phyloP scores from a whole-genome alignment of 2,888 invertebrate genomes.

The Cyclophora punctaria region DNA sequence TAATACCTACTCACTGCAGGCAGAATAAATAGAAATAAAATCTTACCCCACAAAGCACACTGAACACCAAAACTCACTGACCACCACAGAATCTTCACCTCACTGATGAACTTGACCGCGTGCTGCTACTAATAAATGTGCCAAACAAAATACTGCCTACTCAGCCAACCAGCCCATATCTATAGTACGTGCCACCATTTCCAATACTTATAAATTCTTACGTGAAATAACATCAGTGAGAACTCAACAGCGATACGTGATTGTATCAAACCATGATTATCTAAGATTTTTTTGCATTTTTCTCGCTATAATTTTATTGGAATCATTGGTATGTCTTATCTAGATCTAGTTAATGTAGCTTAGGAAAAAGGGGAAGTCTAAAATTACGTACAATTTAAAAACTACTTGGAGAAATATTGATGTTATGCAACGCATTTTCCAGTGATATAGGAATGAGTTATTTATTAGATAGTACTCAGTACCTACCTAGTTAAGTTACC shows the following conservation, averaged over 20 bases:
- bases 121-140: slow-evolving; percentile 3
- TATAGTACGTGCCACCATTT: slow-evolving; percentile 26
- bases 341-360: too few species aligned
- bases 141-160: slow-evolving; percentile 11
- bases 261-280: slow-evolving; percentile 1
- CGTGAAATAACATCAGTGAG: slow-evolving; percentile 16
- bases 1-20: too few species aligned
- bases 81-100: slow-evolving; percentile 1
- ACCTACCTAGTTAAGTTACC: too few species aligned
- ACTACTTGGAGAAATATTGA: too few species aligned
- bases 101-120: slow-evolving; percentile 11
- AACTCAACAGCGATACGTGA: slow-evolving; percentile 9
- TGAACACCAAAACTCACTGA: neutral
- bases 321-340: too few species aligned
- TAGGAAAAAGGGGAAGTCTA: too few species aligned
- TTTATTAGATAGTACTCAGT: too few species aligned
- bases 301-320: neutral
- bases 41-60: neutral
- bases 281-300: slow-evolving; percentile 7
- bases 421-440: too few species aligned
- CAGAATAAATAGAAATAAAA: too few species aligned
- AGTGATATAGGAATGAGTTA: too few species aligned
- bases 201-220: slow-evolving; percentile 15
- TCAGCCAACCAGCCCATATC: slow-evolving; percentile 12
- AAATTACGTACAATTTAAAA: too few species aligned